A percentile compares a stretch with the other conserved stretches of the same genome.
Conservation (phyloP, 2,113 vertebrate species). For the Corythornis vintsioides region DNA sequence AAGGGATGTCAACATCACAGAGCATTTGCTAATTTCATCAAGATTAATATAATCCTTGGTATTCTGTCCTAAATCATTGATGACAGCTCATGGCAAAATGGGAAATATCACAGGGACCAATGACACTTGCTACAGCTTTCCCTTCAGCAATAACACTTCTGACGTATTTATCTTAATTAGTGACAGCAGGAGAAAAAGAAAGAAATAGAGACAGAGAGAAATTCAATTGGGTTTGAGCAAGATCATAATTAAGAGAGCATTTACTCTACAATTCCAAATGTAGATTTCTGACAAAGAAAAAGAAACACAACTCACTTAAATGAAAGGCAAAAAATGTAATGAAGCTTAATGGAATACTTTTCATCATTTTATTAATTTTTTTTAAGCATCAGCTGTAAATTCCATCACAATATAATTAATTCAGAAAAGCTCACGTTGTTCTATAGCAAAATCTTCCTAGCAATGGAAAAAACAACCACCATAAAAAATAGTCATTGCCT, state of each 20-base stretch:
- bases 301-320: not conserved
- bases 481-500: not conserved
- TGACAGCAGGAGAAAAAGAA: conserved; percentile 32
- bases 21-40: conserved; percentile 55
- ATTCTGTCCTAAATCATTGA: conserved; percentile 55
- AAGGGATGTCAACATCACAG: conserved; percentile 24
- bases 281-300: not conserved
- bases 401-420: not conserved
- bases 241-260: conserved; percentile 53
- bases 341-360: conserved; percentile 12
- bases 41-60: conserved; percentile 55
- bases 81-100: conserved; percentile 56
- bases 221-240: conserved; percentile 29
- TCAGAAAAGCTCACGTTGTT: not conserved
- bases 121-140: conserved; percentile 56
- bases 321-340: not conserved
- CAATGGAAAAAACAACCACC: not conserved
- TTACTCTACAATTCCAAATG: not conserved
- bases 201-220: conserved; percentile 43
- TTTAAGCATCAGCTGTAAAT: not conserved
- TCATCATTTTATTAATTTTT: not conserved
- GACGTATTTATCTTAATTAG: conserved; percentile 72
- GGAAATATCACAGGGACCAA: conserved; percentile 37
- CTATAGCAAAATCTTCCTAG: not conserved
- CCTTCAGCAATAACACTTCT: conserved; percentile 57